A percentile compares a stretch with the other conserved stretches of the same genome.
Evolutionary conservation across 2,113 vertebrate genomes (phyloP).

Genomic region (Pithys albifrons): DNA sequence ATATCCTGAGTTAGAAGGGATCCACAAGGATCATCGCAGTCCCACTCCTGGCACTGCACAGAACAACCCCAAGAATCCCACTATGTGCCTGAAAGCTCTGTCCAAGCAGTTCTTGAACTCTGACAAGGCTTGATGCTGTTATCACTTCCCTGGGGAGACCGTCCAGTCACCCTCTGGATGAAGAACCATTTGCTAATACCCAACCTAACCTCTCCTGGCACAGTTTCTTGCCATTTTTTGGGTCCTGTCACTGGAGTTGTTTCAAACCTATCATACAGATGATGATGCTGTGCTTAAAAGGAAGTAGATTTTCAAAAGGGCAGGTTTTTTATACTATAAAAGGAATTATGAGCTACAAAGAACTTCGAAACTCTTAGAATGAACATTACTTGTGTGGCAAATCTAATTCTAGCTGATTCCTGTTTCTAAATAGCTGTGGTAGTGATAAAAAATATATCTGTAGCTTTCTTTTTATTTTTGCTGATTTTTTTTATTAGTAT

Average conservation of each 20-base stretch:
- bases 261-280: neutral
- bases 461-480: neutral
- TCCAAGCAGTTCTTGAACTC: neutral
- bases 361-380: neutral
- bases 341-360: neutral
- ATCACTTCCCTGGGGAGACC: neutral
- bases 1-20: neutral
- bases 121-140: neutral
- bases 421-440: neutral
- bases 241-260: neutral
- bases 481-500: neutral
- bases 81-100: neutral
- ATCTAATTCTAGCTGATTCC: neutral
- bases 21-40: rapidly evolving
- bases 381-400: neutral
- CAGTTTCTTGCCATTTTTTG: neutral
- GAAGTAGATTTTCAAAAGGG: neutral
- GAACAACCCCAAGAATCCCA: neutral
- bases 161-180: neutral
- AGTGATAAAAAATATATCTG: neutral
- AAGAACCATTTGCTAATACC: neutral
- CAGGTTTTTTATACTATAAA: neutral
- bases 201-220: neutral
- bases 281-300: neutral
- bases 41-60: neutral